Conservation (phyloP, 2,113 vertebrate genomes). For the Thalassarche chlororhynchos region DNA sequence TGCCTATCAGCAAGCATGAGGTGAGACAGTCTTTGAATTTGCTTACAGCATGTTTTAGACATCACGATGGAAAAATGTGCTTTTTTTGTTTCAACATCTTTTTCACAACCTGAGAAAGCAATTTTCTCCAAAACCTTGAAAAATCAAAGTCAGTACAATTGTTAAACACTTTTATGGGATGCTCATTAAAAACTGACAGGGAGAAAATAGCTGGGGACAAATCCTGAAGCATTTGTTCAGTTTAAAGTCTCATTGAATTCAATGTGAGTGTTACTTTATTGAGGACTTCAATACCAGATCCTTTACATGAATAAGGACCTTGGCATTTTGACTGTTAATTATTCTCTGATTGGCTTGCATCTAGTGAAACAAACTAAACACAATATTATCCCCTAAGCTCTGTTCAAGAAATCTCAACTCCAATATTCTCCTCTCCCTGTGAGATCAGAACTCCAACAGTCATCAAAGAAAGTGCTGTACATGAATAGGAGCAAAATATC, state of each 20-base stretch:
- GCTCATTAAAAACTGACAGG: constrained; percentile 41
- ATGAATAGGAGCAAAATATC: constrained; percentile 32
- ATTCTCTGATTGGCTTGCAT: constrained; percentile 51
- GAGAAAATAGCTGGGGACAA: constrained; percentile 22
- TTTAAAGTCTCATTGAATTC: constrained; percentile 26
- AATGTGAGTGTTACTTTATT: constrained; percentile 12
- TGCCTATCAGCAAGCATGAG: not conserved
- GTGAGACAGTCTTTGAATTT: not conserved
- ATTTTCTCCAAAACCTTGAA: constrained; percentile 29
- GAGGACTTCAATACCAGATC: constrained; percentile 44
- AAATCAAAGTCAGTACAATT: constrained; percentile 38
- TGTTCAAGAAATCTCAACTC: constrained; percentile 38
- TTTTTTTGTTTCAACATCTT: not conserved
- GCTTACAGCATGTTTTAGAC: not conserved
- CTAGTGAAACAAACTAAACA: constrained; percentile 36
- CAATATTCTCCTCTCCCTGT: constrained; percentile 48
- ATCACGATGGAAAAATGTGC: not conserved
- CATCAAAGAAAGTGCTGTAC: constrained; percentile 55
- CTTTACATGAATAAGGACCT: constrained; percentile 24
- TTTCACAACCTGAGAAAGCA: constrained; percentile 4
- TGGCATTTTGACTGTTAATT: constrained; percentile 62
- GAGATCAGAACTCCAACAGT: constrained; percentile 58
- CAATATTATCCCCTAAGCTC: constrained; percentile 28
- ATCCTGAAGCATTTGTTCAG: constrained; percentile 26
- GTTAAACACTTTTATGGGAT: constrained; percentile 42